Conservation (phyloP, 2,113 vertebrate genomes). For the Capricornis sumatraensis region DNA sequence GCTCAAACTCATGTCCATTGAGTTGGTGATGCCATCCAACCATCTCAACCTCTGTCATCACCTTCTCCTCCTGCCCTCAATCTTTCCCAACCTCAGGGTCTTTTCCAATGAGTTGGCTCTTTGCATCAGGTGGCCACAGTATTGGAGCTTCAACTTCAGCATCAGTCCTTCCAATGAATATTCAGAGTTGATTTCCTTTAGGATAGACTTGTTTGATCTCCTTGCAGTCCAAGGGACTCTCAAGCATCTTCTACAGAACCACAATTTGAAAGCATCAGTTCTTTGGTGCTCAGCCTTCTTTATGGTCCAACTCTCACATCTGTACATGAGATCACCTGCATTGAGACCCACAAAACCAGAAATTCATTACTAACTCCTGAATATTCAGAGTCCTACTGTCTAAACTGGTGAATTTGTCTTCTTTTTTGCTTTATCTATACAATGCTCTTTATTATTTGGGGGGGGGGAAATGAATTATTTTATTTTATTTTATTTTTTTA, state of each 20-base stretch:
- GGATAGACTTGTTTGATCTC: background rate
- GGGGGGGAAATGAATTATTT: too few relatives aligned
- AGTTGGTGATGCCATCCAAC: background rate
- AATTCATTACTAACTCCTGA: background rate
- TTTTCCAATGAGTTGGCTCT: background rate
- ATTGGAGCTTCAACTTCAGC: background rate
- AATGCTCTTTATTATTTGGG: background rate
- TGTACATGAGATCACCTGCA: background rate
- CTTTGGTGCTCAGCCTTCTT: background rate
- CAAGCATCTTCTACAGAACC: background rate
- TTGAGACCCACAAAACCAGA: constrained; percentile 12
- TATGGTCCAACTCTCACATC: background rate
- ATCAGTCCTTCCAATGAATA: background rate
- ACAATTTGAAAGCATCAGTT: background rate
- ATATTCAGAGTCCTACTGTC: background rate
- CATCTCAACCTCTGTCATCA: background rate
- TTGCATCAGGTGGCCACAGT: background rate
- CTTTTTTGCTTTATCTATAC: background rate
- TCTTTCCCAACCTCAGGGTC: background rate
- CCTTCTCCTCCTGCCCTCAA: background rate
- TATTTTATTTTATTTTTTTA: too few relatives aligned
- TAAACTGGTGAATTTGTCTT: constrained; percentile 2
- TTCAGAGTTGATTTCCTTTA: background rate
- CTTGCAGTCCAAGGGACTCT: background rate
- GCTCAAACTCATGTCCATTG: background rate